Conservation (phyloP, 2,113 vertebrate species). For the Pagrus major region DNA sequence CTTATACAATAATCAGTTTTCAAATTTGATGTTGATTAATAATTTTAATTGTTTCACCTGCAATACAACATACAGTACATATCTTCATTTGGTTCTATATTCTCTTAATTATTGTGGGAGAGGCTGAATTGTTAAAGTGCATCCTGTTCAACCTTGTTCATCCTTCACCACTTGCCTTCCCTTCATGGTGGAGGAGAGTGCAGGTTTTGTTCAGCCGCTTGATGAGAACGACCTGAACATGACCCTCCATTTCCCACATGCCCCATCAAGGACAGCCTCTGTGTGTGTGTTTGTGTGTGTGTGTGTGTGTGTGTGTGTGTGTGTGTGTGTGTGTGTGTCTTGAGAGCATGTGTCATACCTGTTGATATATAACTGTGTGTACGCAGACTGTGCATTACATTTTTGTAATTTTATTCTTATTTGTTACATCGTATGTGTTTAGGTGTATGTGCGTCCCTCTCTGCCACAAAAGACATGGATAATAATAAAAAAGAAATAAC, state of each 20-base stretch:
- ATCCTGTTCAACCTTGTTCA: slow-evolving; percentile 53
- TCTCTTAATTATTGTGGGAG: no score
- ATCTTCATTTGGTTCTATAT: no score
- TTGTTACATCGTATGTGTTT: not conserved
- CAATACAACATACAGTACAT: not conserved
- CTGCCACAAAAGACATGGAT: no score
- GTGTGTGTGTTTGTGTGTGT: slow-evolving; percentile 9
- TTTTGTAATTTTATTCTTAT: not conserved
- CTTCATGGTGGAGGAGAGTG: slow-evolving; percentile 19
- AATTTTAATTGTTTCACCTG: not conserved
- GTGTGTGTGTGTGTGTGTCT: not conserved
- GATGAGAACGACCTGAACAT: slow-evolving; percentile 69
- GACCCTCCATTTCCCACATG: slow-evolving; percentile 70
- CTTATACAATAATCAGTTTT: not conserved
- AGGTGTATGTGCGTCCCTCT: not conserved
- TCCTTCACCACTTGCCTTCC: slow-evolving; percentile 29
- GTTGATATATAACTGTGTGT: not conserved
- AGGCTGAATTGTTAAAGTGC: slow-evolving; percentile 24
- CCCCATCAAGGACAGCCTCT: slow-evolving; percentile 57
- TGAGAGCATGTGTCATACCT: not conserved
- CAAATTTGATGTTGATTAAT: not conserved
- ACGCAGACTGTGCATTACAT: not conserved
- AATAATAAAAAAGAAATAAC: not conserved
- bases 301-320: slow-evolving; percentile 12
- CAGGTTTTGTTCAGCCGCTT: slow-evolving; percentile 69